These are phyloP conservation scores for Dipodomys merriami DNA, from an alignment of 2,113 vertebrate species.

Conservation along the genomic window DNA sequence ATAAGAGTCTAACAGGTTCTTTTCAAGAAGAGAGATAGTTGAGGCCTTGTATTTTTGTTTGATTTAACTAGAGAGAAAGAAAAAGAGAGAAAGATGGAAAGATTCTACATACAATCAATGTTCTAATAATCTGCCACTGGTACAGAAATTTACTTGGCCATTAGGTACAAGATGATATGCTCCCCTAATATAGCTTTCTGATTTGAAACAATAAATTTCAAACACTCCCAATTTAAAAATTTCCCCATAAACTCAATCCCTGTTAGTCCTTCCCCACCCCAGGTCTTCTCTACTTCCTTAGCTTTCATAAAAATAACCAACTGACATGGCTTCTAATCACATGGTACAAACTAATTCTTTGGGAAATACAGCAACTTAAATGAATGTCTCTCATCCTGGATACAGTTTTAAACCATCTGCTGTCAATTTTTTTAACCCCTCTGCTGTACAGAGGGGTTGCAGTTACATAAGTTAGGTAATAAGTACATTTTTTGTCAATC, in stretches of 20 bases:
- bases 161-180: not conserved
- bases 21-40: not conserved
- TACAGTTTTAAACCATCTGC: not conserved
- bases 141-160: not conserved
- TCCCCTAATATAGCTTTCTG: constrained; percentile 33
- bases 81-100: too few species aligned
- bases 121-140: not conserved
- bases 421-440: not conserved
- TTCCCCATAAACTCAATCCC: not conserved
- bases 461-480: too few species aligned
- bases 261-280: too few species aligned
- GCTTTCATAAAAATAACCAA: not conserved
- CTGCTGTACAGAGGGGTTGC: too few species aligned
- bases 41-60: not conserved
- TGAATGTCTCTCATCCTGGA: not conserved
- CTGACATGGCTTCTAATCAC: not conserved
- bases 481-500: too few species aligned
- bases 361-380: not conserved
- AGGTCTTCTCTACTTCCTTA: not conserved
- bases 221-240: too few species aligned
- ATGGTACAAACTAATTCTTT: not conserved
- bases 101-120: too few species aligned
- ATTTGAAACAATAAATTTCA: not conserved
- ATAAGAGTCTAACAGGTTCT: not conserved
- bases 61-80: not conserved